These are phyloP conservation scores for Falco punctatus DNA, from an alignment of 2,113 vertebrate species.

Conservation along the genomic window DNA sequence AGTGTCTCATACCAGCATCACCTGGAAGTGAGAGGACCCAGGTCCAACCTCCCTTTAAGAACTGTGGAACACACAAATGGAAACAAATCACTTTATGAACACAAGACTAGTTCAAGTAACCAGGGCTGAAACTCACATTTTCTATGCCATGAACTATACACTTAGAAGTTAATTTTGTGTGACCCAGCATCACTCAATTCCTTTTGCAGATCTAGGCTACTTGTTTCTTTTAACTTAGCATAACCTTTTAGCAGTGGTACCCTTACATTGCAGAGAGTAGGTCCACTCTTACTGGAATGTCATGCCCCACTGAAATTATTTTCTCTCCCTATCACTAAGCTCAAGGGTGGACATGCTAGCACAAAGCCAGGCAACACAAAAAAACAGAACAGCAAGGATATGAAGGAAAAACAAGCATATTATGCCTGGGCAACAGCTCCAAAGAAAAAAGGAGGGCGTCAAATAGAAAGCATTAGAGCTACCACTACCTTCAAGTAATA, in stretches of 20 bases:
- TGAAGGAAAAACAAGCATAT: background rate
- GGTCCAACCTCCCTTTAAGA: background rate
- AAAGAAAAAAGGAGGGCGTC: background rate
- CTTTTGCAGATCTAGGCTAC: background rate
- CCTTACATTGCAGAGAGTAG: background rate
- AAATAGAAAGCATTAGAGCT: background rate
- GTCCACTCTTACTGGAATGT: background rate
- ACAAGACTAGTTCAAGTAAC: background rate
- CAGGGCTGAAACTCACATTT: background rate
- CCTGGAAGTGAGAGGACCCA: background rate
- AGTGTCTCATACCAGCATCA: background rate
- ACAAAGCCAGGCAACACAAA: background rate
- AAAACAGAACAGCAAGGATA: background rate
- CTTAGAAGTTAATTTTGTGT: background rate
- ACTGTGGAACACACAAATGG: background rate
- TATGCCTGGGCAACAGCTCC: background rate
- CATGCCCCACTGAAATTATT: background rate
- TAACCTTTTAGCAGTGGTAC: background rate
- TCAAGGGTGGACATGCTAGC: background rate
- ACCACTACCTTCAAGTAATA: background rate
- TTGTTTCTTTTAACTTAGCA: background rate
- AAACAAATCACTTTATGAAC: background rate
- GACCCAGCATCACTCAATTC: background rate
- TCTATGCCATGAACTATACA: background rate
- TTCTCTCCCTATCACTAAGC: background rate